Percentiles rank a stretch among this genome's conserved stretches.
Evolutionary conservation across 2,888 invertebrate genomes (phyloP).

Genomic region (Iselma pallidipennis): DNA sequence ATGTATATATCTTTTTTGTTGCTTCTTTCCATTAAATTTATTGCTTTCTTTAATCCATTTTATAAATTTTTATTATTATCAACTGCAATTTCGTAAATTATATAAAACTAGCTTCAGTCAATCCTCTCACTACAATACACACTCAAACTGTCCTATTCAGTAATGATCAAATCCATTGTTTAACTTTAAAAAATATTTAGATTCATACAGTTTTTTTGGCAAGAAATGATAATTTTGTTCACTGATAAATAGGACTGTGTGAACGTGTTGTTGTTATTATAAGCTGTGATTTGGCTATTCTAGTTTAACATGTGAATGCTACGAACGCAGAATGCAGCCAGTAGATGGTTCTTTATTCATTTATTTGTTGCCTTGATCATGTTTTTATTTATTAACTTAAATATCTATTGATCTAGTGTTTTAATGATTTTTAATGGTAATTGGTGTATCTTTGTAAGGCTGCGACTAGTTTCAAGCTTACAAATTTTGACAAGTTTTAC

Average conservation of each 20-base stretch:
- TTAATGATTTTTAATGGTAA: slow-evolving; percentile 27
- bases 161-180: background rate
- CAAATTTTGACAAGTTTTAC: slow-evolving; percentile 2
- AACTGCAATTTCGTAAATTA: slow-evolving; percentile 28
- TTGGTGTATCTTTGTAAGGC: slow-evolving; percentile 52
- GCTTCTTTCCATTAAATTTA: slow-evolving; percentile 32
- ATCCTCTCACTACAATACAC: slow-evolving; percentile 16
- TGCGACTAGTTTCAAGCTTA: slow-evolving; percentile 44
- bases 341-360: background rate
- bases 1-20: slow-evolving; percentile 15
- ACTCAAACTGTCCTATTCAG: background rate
- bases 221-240: background rate
- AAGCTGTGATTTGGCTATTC: slow-evolving; percentile 30
- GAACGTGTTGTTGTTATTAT: slow-evolving; percentile 19
- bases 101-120: slow-evolving; percentile 34
- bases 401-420: background rate
- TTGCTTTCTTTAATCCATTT: slow-evolving; percentile 46
- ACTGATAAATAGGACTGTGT: slow-evolving; percentile 14
- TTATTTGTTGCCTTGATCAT: no score
- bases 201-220: no score
- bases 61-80: slow-evolving; percentile 25
- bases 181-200: background rate
- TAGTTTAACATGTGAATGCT: slow-evolving; percentile 35
- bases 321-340: slow-evolving; percentile 31
- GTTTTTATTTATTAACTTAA: no score